Conservation (phyloP, 2,113 vertebrate species). For the Capreolus pygargus region DNA sequence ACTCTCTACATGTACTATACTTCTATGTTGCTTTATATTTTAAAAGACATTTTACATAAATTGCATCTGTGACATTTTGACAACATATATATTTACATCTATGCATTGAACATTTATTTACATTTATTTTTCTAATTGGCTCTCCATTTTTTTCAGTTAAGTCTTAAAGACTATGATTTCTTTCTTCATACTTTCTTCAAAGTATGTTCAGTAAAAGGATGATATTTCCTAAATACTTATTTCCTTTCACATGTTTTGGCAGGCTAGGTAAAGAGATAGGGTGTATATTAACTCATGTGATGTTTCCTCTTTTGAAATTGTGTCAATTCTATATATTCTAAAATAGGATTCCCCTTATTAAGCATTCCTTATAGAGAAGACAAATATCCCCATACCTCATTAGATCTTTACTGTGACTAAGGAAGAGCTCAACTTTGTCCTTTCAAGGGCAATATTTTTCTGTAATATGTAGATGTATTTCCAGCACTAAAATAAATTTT, state of each 20-base stretch:
- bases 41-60: not conserved
- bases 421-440: not conserved
- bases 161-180: not conserved
- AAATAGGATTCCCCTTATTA: not conserved
- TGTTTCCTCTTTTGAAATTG: not conserved
- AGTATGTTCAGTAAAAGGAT: not conserved
- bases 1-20: not conserved
- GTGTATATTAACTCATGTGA: not conserved
- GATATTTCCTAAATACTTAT: not conserved
- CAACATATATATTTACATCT: not conserved
- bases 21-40: not conserved
- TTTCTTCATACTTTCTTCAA: not conserved
- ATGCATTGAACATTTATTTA: not conserved
- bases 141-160: not conserved
- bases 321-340: not conserved
- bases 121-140: not conserved
- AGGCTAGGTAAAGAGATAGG: not conserved
- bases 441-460: not conserved
- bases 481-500: not conserved
- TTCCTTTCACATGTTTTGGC: not conserved
- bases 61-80: not conserved
- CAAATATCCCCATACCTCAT: not conserved
- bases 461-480: not conserved
- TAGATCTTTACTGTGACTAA: not conserved
- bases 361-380: not conserved